These are phyloP conservation scores for Stegastes partitus DNA, from an alignment of 2,113 vertebrate genomes.

Conservation along the genomic window DNA sequence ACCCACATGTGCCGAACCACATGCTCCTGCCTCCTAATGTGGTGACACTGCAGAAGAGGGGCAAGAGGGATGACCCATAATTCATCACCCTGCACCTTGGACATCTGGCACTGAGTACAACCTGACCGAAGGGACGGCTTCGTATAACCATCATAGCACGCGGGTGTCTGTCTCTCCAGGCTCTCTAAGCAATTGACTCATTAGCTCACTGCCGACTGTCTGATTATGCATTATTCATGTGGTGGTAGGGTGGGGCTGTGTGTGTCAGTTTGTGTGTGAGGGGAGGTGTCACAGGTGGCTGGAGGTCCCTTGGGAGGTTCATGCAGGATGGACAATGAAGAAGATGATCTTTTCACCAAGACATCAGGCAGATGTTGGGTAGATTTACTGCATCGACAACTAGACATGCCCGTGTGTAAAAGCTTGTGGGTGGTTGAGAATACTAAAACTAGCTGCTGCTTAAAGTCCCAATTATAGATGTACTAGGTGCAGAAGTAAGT, in stretches of 20 bases:
- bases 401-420: conserved; percentile 60
- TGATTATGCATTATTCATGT: conserved; percentile 85
- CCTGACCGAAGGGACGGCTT: conserved; percentile 66
- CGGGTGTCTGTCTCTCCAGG: conserved; percentile 71
- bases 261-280: not conserved
- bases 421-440: conserved; percentile 51
- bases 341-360: conserved; percentile 72
- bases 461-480: conserved; percentile 4
- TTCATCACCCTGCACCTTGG: conserved; percentile 75
- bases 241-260: conserved; percentile 51
- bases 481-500: conserved; percentile 5
- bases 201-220: conserved; percentile 77
- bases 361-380: conserved; percentile 78
- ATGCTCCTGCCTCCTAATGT: conserved; percentile 64
- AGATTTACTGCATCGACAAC: conserved; percentile 57
- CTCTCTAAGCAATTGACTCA: conserved; percentile 78
- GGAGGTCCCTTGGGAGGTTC: conserved; percentile 65
- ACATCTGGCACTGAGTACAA: conserved; percentile 75
- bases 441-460: conserved; percentile 37
- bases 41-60: conserved; percentile 62
- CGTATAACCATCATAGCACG: conserved; percentile 60
- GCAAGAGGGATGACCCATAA: conserved; percentile 73
- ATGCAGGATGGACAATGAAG: conserved; percentile 59
- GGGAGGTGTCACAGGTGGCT: conserved; percentile 71
- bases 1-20: conserved; percentile 57